Conservation (phyloP, 2,113 vertebrate genomes). For the Terrapene triunguis region DNA sequence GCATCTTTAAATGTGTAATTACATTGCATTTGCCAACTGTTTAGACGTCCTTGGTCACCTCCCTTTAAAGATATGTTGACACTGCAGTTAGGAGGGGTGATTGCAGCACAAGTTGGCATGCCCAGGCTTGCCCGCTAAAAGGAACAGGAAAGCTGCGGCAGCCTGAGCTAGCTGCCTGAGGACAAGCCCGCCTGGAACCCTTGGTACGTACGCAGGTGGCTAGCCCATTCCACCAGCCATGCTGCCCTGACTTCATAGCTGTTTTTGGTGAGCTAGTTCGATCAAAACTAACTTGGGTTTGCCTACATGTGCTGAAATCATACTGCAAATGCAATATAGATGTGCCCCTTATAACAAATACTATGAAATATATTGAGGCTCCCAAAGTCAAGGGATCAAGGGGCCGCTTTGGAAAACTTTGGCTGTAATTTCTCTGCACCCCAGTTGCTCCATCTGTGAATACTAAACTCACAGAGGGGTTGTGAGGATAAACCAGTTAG, state of each 20-base stretch:
- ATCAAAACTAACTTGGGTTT: not conserved
- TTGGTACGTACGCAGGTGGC: not conserved
- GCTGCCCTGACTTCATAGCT: not conserved
- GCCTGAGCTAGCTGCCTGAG: not conserved
- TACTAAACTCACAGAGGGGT: not conserved
- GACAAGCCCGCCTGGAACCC: not conserved
- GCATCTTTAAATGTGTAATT: not conserved
- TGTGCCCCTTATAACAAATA: not conserved
- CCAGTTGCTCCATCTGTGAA: not conserved
- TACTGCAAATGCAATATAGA: not conserved
- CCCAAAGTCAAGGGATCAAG: not conserved
- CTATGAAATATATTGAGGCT: accelerated
- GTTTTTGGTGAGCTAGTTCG: not conserved
- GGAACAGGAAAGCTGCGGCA: not conserved
- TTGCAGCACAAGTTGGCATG: not conserved
- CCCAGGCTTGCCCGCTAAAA: not conserved
- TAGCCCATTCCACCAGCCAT: not conserved
- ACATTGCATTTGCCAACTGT: not conserved
- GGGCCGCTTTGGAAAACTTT: not conserved
- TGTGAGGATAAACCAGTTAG: not conserved
- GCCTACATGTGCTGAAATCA: not conserved
- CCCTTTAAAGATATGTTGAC: not conserved
- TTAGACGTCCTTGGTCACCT: not conserved
- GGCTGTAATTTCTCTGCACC: not conserved
- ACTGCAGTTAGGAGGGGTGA: not conserved